Percentiles rank a stretch among this genome's conserved stretches.
Conservation (phyloP, 2,113 vertebrate genomes). For the Amblyopsis rosae region DNA sequence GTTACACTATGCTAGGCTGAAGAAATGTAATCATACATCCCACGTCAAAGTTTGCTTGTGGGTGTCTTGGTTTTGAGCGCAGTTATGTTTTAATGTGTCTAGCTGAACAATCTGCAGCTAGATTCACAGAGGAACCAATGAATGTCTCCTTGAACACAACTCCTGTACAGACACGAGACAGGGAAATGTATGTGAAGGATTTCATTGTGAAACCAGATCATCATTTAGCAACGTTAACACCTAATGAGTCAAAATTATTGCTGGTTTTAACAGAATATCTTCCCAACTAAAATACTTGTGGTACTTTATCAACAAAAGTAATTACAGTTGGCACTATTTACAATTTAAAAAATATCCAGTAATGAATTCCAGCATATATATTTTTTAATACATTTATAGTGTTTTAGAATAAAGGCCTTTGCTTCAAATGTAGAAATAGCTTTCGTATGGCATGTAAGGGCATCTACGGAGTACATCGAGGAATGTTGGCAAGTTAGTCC, state of each 20-base stretch:
- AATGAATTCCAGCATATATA: conserved; percentile 36
- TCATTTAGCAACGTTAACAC: conserved; percentile 30
- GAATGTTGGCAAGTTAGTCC: conserved; percentile 51
- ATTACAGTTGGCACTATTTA: conserved; percentile 21
- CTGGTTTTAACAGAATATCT: background rate
- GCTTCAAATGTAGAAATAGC: background rate
- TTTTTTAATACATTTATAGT: conserved; percentile 29
- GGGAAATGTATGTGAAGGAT: conserved; percentile 30
- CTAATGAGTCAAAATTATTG: background rate
- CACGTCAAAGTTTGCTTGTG: conserved; percentile 46
- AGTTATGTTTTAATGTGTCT: conserved; percentile 32
- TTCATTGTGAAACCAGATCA: conserved; percentile 38
- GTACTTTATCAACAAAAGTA: background rate
- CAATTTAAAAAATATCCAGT: conserved; percentile 38
- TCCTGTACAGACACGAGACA: conserved; percentile 47
- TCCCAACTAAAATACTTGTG: background rate
- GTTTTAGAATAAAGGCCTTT: conserved; percentile 51
- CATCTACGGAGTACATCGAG: conserved; percentile 23
- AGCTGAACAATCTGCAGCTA: conserved; percentile 39
- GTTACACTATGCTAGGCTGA: conserved; percentile 44
- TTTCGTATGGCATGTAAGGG: background rate
- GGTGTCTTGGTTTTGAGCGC: conserved; percentile 39
- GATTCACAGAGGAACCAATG: conserved; percentile 1
- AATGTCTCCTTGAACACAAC: conserved; percentile 40
- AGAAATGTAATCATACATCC: conserved; percentile 32